Evolutionary conservation across 2,113 vertebrate genomes (phyloP).

Genomic region (Alethe castanea): DNA sequence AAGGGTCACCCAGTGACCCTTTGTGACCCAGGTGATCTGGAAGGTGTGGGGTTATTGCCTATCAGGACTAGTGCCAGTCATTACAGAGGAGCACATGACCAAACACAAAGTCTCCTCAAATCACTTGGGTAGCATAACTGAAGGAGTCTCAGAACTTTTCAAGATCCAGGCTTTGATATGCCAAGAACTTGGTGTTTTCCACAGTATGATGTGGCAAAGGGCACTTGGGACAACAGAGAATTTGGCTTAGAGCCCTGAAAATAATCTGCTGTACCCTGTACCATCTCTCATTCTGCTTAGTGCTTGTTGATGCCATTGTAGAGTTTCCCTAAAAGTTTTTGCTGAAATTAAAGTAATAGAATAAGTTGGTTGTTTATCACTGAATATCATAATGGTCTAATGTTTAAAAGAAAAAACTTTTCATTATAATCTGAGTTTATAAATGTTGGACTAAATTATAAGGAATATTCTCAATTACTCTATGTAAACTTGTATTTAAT

Average conservation of each 20-base stretch:
- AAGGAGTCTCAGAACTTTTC: background rate
- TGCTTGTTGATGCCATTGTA: background rate
- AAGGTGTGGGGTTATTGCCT: background rate
- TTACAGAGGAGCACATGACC: background rate
- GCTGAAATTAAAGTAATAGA: background rate
- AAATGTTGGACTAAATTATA: background rate
- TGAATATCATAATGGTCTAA: background rate
- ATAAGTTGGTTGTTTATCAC: background rate
- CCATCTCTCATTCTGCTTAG: background rate
- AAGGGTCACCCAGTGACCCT: background rate
- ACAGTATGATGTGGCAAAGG: background rate
- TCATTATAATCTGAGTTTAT: background rate
- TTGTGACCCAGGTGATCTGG: background rate
- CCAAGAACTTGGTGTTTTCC: background rate
- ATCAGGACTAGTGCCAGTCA: accelerated
- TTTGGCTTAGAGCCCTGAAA: background rate
- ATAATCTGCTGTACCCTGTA: background rate
- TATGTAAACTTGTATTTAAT: slow-evolving; percentile 12
- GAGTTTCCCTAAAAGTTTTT: background rate
- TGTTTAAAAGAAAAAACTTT: background rate
- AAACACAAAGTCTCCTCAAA: background rate
- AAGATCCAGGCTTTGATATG: background rate
- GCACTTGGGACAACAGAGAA: background rate
- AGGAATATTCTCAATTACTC: background rate
- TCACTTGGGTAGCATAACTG: background rate